Evolutionary conservation across 2,797 vertebrate species (phyloP), one percentile per base, ranked within the genome.

Genomic region (Ataeniobius toweri): DNA sequence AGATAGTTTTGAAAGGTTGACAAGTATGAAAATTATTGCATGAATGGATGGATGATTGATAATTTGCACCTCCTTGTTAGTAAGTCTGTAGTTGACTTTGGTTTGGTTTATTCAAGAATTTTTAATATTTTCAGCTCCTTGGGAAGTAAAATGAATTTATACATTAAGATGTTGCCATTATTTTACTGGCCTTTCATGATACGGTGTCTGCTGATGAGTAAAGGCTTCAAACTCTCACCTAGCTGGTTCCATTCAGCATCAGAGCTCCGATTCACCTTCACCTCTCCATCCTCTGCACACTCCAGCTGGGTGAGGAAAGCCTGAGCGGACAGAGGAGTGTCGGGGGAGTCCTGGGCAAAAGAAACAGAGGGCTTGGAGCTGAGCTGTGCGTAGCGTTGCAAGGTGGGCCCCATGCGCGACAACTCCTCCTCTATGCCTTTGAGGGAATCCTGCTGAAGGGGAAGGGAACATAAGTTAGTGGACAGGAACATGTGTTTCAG

Each of bases 241-340:
- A 96, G 87, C 70, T 93, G 93, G 46, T 92, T 95, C 94, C 93
- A 95, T 41, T 95, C 93, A 0, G 83, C 28, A 41, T 96, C 95
- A 31, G 93, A 86, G 9, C 77, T 71, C 10, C 80, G 83, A 82
- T 89, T 84, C 56, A 98, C 86, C 79, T 75, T 95, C 87, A 99
- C 82, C 39, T 78, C 55, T 0, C 95, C 96, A 0, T 86, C 87
- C 73, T 97, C 96, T 18, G 69, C 71, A 72, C 87, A 96, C 73
- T 98, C 97, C 85, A 99, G 89, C 89, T 97, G 96, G 0, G 97
- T 97, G 51, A 99, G 96, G 80, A 99, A 99, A 24, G 87, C 93
- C 85, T 95, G 97, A 36, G 96, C 94, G 2, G 96, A 94, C 63
- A 99, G 73, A 0, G 86, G 56, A 0, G 84, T 89, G 0, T 93